Evolutionary conservation across 2,113 vertebrate species (phyloP).

Genomic region (Atractosteus spatula): DNA sequence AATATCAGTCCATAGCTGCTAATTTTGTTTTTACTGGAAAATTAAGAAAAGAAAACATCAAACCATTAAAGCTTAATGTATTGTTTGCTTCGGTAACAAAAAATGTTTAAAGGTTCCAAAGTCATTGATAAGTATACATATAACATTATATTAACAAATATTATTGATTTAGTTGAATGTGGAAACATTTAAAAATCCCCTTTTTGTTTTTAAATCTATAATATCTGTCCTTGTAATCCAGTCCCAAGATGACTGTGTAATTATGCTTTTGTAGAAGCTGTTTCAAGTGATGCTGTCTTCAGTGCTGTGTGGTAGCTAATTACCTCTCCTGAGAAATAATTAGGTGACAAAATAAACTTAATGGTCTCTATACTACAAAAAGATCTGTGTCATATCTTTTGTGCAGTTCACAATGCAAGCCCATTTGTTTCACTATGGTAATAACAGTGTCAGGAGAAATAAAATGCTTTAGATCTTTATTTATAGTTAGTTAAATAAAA

Average conservation of each 20-base stretch:
- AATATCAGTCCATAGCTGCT: no score
- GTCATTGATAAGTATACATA: no score
- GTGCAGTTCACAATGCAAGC: conserved; percentile 30
- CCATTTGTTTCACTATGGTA: conserved; percentile 52
- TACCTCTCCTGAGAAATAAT: conserved; percentile 63
- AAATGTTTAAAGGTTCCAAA: no score
- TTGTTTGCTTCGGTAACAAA: conserved; percentile 26
- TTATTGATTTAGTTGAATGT: neutral
- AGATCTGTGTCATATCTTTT: conserved; percentile 47
- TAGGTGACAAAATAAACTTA: conserved; percentile 62
- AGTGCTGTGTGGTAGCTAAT: conserved; percentile 57
- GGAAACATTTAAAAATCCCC: neutral
- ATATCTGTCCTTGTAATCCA: conserved; percentile 28
- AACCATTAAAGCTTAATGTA: conserved; percentile 45
- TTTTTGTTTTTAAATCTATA: conserved; percentile 48
- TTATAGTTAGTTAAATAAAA: conserved; percentile 59
- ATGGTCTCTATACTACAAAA: conserved; percentile 37
- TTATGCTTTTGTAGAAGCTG: conserved; percentile 16
- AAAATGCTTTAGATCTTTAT: conserved; percentile 50
- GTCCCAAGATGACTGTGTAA: conserved; percentile 4
- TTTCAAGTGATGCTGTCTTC: conserved; percentile 34
- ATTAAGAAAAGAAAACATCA: conserved; percentile 33
- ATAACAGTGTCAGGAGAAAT: conserved; percentile 38
- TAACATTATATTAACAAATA: no score
- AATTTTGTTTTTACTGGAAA: no score